Evolutionary conservation across 1,140 invertebrate species (phyloP), one percentile per base, ranked within the genome.

Genomic region (Orius insidiosus): DNA sequence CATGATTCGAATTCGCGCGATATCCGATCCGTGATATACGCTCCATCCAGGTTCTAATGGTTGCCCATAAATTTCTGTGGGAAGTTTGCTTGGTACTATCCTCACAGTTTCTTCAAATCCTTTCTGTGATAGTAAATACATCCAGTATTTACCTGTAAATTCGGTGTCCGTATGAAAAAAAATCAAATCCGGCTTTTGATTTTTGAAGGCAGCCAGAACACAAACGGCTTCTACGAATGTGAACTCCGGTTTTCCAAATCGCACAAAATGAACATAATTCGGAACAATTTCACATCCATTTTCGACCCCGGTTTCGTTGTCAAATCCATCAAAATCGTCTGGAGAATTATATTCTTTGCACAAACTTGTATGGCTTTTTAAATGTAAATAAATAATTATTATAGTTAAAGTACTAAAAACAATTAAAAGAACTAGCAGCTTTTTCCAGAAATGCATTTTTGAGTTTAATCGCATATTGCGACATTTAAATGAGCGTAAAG

Each of bases 31-130:
- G 39, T 56, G 55, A 19, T 32, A 56, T 5, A 49, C 15, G 3
- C 15, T 18, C 35, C 44, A 50, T 16, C 36, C 32, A 11, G 31
- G 10, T 10, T 46, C 45, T 10, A 53, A 11, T 3, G 11, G 15
- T 24, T 59, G 56, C 3, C 56, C 57, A 40, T 53, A 61, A 8
- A 61, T 52, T 31, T 53, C 47, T 3, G 38, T 52, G 5, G 58
- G 57, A 33, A 49, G 18, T 40, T 40, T 18, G 8, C 54, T 43
- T 11, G 42, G 49, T 6, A 47, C 34, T n/a, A 58, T 39, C 3
- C 34, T 38, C 16, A 54, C 16, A 5, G 34, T 41, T 10, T 52
- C 47, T 10, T 37, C 51, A 34, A 53, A 51, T n/a, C 43, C 41
- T 4, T 46, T 43, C 2, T 42, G 31, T 1, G 51, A 31, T 7